A percentile compares a stretch with the other conserved stretches of the same genome.
Conservation (phyloP, 2,113 vertebrate species). For the Sapayoa aenigma region DNA sequence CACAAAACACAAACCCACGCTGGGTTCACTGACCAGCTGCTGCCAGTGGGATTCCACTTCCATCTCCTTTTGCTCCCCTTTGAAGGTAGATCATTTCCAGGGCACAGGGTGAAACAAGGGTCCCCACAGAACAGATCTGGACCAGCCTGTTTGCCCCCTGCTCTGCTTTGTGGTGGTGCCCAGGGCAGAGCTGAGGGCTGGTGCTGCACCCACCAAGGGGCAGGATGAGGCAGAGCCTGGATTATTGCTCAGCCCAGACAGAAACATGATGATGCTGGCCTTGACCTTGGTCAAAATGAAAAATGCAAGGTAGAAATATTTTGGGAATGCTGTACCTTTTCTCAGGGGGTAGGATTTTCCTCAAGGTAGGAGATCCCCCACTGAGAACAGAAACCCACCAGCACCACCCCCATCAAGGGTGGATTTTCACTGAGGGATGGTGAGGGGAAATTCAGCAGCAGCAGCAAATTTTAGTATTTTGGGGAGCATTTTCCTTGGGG, state of each 20-base stretch:
- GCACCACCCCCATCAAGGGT: background rate
- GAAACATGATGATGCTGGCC: fast-evolving
- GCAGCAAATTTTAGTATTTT: background rate
- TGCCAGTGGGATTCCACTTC: background rate
- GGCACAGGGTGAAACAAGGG: fast-evolving
- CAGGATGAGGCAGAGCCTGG: background rate
- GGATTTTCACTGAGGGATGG: no score
- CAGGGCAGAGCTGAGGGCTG: background rate
- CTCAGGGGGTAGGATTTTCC: background rate
- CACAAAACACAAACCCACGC: fast-evolving
- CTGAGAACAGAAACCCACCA: background rate
- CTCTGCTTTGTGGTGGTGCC: no score
- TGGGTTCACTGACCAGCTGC: fast-evolving
- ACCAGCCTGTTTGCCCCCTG: fast-evolving
- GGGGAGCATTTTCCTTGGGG: background rate
- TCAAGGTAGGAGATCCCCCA: background rate
- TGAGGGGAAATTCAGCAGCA: background rate
- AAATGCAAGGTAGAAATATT: background rate
- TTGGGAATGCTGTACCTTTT: background rate
- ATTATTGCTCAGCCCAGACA: fast-evolving
- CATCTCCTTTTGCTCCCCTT: fast-evolving
- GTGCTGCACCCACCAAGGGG: background rate
- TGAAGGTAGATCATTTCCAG: fast-evolving
- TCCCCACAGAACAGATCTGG: background rate
- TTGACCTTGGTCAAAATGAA: background rate